Conservation (phyloP, 2,113 vertebrate genomes). For the Uropsilus gracilis region DNA sequence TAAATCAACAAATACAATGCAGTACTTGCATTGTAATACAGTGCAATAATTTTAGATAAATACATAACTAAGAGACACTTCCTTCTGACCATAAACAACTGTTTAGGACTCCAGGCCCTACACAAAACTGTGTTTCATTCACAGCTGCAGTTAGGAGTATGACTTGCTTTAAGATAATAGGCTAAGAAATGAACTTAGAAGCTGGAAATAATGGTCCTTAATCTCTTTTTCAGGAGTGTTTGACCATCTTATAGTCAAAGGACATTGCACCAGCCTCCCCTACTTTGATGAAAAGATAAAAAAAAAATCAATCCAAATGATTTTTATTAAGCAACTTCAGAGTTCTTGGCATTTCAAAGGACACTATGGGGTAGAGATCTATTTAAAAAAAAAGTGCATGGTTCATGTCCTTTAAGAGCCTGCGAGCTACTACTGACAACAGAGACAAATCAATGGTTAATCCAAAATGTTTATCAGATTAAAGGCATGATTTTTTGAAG, state of each 20-base stretch:
- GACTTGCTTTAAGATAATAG: not conserved
- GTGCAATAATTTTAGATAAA: not conserved
- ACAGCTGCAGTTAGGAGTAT: not conserved
- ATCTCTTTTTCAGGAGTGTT: not conserved
- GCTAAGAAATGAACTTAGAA: not conserved
- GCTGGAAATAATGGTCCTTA: not conserved
- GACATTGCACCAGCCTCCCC: constrained; percentile 30
- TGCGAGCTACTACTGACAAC: constrained; percentile 7
- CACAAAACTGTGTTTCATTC: not conserved
- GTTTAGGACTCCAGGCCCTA: not conserved
- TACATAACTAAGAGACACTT: not conserved
- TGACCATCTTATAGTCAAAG: not conserved
- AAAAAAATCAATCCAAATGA: constrained; percentile 71
- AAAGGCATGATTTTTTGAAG: constrained; percentile 60
- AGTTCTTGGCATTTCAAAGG: constrained; percentile 68
- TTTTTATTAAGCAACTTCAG: constrained; percentile 63
- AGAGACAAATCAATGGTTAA: constrained; percentile 59
- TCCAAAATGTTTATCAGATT: constrained; percentile 43
- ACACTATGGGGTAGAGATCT: constrained; percentile 48
- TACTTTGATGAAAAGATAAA: constrained; percentile 47
- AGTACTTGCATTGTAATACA: not conserved
- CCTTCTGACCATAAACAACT: not conserved
- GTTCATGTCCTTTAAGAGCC: constrained; percentile 40
- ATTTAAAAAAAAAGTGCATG: not conserved
- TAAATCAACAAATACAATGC: not conserved